Evolutionary conservation across 2,797 vertebrate species (phyloP), one percentile per base, ranked within the genome.

Genomic region (Onychomys arenicola): DNA sequence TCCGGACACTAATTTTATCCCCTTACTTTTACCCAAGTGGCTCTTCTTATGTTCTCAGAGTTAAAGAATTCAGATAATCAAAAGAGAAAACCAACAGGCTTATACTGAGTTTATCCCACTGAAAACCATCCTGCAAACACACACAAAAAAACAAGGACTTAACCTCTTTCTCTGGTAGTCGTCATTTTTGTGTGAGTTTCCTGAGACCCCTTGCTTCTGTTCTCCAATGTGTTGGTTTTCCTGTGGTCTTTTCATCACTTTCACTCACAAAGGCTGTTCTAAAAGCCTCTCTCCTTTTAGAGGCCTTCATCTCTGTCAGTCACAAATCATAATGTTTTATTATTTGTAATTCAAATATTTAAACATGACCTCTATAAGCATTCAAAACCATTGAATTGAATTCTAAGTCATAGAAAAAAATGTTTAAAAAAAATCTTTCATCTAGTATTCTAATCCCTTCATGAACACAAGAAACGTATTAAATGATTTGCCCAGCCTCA

Each of bases 51-150:
- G 5, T 52, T 75, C 6, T 95, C 4, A 46, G 59, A 14, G 23
- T 73, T 88, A 94, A 89, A 88, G 29, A 81, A 34, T 71, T 86
- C n/a, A 90, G 90, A 91, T 81, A 88, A 93, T 27, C 16, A 17
- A 81, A 94, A 8, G 46, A 93, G 65, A 94, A 84, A 23, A 90
- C 76, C 78, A 57, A 83, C 23, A 49, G 87, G 14, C n/a, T 82
- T 78, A 71, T 32, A n/a, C 8, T 73, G 65, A 37, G 5, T 40
- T 82, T 59, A 55, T 27, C 29, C 21, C 32, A 63, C 55, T 94
- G 52, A 80, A 96, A 61, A 40, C 37, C 37, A 92, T n/a, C 69
- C 40, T 83, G 8, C 57, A 93, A 95, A 19, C 46, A 93, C n/a
- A n/a, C n/a, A n/a, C n/a, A n/a, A n/a, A n/a, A 83, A 52, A 19